Conservation (phyloP, 1,140 invertebrate species). For the Zaprionus tsacasi region DNA sequence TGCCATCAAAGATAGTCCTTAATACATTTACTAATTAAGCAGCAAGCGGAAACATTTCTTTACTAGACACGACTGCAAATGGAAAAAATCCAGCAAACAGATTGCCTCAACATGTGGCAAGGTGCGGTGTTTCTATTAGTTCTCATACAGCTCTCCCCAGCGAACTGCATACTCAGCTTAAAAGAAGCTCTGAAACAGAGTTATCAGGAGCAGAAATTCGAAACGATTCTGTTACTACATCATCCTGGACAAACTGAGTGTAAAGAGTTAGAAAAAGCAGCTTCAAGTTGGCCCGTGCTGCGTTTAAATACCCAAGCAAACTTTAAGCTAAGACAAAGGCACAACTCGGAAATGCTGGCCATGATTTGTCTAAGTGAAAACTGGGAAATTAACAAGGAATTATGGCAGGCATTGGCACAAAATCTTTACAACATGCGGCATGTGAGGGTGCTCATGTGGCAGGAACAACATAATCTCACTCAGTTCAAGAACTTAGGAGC, state of each 20-base stretch:
- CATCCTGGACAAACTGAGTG: conserved; percentile 24
- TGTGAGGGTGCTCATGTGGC: conserved; percentile 35
- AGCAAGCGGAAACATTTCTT: not conserved
- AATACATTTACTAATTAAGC: not conserved
- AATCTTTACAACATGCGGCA: conserved; percentile 63
- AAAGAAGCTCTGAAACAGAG: conserved; percentile 25
- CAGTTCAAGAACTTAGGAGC: conserved; percentile 9
- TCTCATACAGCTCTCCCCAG: not conserved
- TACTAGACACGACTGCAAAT: not conserved
- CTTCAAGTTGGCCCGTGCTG: conserved; percentile 27
- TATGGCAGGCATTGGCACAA: conserved; percentile 55
- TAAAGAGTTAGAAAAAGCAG: conserved; percentile 3
- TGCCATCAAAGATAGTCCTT: not conserved
- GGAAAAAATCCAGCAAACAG: conserved; percentile 1
- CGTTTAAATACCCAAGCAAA: conserved; percentile 36
- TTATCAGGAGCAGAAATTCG: conserved; percentile 33
- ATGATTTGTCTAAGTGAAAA: conserved; percentile 38
- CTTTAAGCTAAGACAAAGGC: conserved; percentile 19
- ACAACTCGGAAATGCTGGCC: conserved; percentile 48
- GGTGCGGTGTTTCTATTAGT: conserved; percentile 19
- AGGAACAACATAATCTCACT: not conserved
- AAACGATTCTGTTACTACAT: conserved; percentile 32
- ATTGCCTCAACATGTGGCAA: conserved; percentile 44
- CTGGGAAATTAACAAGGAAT: conserved; percentile 19
- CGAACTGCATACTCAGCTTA: not conserved